These are phyloP conservation scores for Dromococcyx pavoninus DNA, from an alignment of 2,797 vertebrate genomes.

Conservation along the genomic window DNA sequence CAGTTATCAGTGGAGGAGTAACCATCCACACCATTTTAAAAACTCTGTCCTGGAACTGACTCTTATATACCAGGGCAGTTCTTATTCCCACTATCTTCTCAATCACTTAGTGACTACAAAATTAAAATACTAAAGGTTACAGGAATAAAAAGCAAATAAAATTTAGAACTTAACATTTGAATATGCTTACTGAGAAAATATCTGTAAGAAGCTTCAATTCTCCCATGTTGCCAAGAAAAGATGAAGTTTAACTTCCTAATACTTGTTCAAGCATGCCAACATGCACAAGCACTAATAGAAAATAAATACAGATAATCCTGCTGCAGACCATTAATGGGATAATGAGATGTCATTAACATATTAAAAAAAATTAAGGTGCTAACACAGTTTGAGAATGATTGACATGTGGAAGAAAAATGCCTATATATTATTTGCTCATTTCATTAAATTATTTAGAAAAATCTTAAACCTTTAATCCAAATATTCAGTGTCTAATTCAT, in stretches of 20 bases:
- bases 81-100: not conserved
- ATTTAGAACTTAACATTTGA: not conserved
- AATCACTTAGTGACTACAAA: not conserved
- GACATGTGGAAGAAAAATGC: not conserved
- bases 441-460: conserved; percentile 37
- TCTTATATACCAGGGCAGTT: not conserved
- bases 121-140: not conserved
- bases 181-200: not conserved
- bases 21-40: not conserved
- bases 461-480: conserved; percentile 35
- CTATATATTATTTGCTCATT: not conserved
- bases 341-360: conserved; percentile 17
- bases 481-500: not conserved
- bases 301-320: conserved; percentile 46
- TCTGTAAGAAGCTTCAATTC: not conserved
- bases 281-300: not conserved
- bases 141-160: not conserved
- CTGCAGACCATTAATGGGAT: conserved; percentile 39
- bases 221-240: not conserved
- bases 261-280: not conserved
- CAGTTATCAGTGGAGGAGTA: not conserved
- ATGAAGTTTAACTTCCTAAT: not conserved
- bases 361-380: not conserved
- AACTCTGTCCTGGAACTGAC: not conserved
- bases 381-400: not conserved